Evolutionary conservation across 2,797 vertebrate species (phyloP).

Genomic region (Hozukius guyotensis): DNA sequence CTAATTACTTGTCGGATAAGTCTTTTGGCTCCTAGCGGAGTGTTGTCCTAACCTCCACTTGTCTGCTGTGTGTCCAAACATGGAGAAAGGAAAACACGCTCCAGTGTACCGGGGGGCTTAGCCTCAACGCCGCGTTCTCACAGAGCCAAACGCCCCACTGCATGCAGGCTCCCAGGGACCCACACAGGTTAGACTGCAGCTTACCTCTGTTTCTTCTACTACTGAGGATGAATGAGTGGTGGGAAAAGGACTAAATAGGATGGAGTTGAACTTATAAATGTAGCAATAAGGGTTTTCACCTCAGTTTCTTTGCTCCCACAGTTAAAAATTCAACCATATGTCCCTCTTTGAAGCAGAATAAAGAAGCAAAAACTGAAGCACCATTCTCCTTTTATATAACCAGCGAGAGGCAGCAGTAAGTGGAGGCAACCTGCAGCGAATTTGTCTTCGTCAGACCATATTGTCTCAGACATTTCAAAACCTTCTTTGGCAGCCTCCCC

Average conservation of each 20-base stretch:
- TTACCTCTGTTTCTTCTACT: constrained; percentile 8
- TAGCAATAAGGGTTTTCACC: not conserved
- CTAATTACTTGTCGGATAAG: constrained; percentile 85
- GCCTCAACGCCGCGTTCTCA: constrained; percentile 72
- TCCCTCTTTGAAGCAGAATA: constrained; percentile 6
- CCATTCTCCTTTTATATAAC: not conserved
- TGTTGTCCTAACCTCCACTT: constrained; percentile 84
- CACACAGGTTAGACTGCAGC: constrained; percentile 48
- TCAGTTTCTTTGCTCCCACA: not conserved
- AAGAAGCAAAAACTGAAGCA: not conserved
- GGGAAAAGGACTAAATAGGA: not conserved
- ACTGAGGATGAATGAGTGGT: not conserved
- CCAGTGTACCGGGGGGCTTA: constrained; percentile 73
- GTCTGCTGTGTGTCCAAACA: constrained; percentile 84
- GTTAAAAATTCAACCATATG: not conserved
- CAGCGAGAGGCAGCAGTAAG: constrained; percentile 27
- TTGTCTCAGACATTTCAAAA: constrained; percentile 65
- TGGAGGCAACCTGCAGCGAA: constrained; percentile 58
- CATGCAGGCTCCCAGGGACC: constrained; percentile 44
- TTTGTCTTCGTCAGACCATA: constrained; percentile 73
- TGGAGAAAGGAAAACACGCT: constrained; percentile 80
- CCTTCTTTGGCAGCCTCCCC: constrained; percentile 57
- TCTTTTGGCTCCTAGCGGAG: constrained; percentile 78
- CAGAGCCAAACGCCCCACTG: constrained; percentile 58
- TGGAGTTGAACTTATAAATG: not conserved